phyloP scores from a whole-genome alignment of 2,797 vertebrate species.

The Xenentodon cancila region DNA sequence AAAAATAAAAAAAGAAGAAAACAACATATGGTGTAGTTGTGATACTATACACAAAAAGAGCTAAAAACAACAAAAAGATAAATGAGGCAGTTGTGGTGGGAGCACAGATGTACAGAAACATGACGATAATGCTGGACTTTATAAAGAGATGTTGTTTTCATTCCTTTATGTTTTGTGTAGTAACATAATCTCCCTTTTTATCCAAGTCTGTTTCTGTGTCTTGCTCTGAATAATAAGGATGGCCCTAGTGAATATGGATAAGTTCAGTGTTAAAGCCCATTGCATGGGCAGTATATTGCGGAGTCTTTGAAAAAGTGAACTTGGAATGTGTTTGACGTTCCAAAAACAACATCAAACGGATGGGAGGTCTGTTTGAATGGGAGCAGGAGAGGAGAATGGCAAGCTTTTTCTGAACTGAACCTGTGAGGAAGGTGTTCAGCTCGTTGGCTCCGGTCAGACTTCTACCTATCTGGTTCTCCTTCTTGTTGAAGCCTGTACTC shows the following conservation, averaged over 20 bases:
- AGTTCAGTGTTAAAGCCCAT: too few species aligned
- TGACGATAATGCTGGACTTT: background rate
- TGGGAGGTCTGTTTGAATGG: too few species aligned
- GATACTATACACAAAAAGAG: background rate
- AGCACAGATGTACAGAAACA: background rate
- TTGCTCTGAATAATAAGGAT: constrained; percentile 3
- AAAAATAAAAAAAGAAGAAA: too few species aligned
- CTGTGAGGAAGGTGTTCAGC: too few species aligned
- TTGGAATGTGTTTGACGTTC: background rate
- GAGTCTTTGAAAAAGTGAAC: background rate
- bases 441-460: too few species aligned
- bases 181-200: constrained; percentile 6
- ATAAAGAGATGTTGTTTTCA: background rate
- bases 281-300: background rate
- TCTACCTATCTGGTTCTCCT: too few species aligned
- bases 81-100: background rate
- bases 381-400: too few species aligned
- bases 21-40: background rate
- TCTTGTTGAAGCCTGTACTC: too few species aligned
- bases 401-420: too few species aligned
- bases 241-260: constrained; percentile 3
- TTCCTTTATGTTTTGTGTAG: constrained; percentile 2
- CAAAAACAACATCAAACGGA: background rate
- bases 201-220: constrained; percentile 8
- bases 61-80: background rate